These are phyloP conservation scores for Notodonta dromedarius DNA, from an alignment of 2,888 invertebrate genomes.

Conservation along the genomic window DNA sequence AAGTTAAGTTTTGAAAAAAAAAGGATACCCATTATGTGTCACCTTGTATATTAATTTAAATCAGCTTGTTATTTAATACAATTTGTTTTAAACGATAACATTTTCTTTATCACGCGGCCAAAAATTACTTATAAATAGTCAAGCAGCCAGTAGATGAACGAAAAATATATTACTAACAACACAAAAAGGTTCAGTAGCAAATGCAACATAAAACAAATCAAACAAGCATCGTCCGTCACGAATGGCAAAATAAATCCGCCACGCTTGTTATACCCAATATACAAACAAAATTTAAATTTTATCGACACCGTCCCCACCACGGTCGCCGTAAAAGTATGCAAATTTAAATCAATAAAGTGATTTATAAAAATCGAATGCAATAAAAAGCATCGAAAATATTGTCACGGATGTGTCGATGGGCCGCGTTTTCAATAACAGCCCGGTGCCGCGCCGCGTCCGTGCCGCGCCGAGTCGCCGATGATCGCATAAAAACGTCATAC, in stretches of 20 bases:
- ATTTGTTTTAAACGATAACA: too few species aligned
- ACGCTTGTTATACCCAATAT: conserved; percentile 17
- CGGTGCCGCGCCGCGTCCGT: conserved; percentile 7
- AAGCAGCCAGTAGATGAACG: too few species aligned
- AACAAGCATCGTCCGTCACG: conserved; percentile 2
- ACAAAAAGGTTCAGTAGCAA: not conserved
- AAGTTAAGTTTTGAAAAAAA: too few species aligned
- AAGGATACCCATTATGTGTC: too few species aligned
- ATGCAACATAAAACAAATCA: not conserved
- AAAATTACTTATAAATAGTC: too few species aligned
- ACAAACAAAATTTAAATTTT: conserved; percentile 29
- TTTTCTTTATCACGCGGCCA: too few species aligned
- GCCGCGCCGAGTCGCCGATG: conserved; percentile 13
- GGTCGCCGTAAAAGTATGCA: conserved; percentile 27
- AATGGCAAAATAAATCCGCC: conserved; percentile 10
- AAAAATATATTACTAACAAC: not conserved
- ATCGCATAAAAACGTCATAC: conserved; percentile 31
- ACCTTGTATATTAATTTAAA: too few species aligned
- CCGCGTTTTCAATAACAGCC: conserved; percentile 34
- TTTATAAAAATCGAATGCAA: conserved; percentile 34
- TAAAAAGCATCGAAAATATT: conserved; percentile 31
- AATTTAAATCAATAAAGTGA: conserved; percentile 37
- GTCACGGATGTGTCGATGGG: conserved; percentile 35
- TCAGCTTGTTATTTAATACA: too few species aligned
- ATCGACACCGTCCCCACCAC: conserved; percentile 15